phyloP scores from a whole-genome alignment of 2,113 vertebrate species.

The Phycodurus eques region DNA sequence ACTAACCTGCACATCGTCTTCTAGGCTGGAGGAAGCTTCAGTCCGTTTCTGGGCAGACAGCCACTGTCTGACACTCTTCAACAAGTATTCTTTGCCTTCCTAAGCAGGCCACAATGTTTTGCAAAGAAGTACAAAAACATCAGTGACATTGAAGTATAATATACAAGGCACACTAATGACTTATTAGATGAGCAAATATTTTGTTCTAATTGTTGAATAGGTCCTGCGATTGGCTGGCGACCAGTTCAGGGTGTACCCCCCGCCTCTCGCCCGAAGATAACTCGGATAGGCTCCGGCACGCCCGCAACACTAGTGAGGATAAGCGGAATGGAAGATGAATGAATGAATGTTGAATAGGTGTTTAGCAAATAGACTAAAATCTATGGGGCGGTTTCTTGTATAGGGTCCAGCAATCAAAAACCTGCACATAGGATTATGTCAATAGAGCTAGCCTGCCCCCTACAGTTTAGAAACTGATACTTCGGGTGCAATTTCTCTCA shows the following conservation, averaged over 20 bases:
- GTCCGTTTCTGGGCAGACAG: constrained; percentile 66
- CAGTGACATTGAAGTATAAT: neutral
- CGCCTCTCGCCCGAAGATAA: too few species aligned
- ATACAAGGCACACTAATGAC: neutral
- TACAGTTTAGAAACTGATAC: constrained; percentile 33
- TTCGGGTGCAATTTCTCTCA: constrained; percentile 13
- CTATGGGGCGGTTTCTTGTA: neutral
- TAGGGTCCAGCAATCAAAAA: neutral
- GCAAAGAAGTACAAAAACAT: neutral
- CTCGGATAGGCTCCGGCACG: too few species aligned
- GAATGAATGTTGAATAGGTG: neutral
- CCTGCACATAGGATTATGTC: neutral
- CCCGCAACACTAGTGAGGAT: too few species aligned
- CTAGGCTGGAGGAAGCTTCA: constrained; percentile 33
- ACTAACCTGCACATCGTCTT: constrained; percentile 68
- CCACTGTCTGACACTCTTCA: constrained; percentile 75
- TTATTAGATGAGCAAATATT: neutral
- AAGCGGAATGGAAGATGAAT: too few species aligned
- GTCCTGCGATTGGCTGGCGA: too few species aligned
- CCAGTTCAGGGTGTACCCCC: too few species aligned
- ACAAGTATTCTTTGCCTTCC: constrained; percentile 76
- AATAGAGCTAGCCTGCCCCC: constrained; percentile 55
- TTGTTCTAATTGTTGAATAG: neutral
- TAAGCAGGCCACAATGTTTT: constrained; percentile 35
- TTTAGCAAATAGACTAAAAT: neutral